A percentile compares a stretch with the other conserved stretches of the same genome.
Evolutionary conservation across 2,888 invertebrate genomes (phyloP).

Genomic region (Lymantria dispar): DNA sequence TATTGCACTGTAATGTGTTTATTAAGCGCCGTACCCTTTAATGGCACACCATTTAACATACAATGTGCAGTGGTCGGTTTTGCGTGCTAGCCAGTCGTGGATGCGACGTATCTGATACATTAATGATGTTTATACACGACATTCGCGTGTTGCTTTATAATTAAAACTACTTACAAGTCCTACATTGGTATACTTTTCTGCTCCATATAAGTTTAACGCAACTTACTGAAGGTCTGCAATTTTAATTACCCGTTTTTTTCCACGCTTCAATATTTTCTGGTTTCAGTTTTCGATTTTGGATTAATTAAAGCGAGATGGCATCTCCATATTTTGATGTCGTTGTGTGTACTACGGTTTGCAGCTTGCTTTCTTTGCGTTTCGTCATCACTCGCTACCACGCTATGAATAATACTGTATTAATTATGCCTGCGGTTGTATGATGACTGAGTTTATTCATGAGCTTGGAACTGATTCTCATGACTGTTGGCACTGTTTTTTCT

Average conservation of each 20-base stretch:
- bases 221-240: neutral
- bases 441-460: slow-evolving; percentile 58
- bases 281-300: neutral
- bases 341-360: slow-evolving; percentile 47
- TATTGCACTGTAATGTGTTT: slow-evolving; percentile 78
- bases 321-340: slow-evolving; percentile 45
- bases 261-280: too few relatives aligned
- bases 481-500: slow-evolving; percentile 25
- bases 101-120: slow-evolving; percentile 48
- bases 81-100: slow-evolving; percentile 59
- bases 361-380: slow-evolving; percentile 56
- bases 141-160: slow-evolving; percentile 17
- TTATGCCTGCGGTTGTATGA: slow-evolving; percentile 56
- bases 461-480: slow-evolving; percentile 42
- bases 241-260: neutral
- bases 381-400: slow-evolving; percentile 48
- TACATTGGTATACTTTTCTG: too few relatives aligned
- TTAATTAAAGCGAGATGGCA: slow-evolving; percentile 11
- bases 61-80: slow-evolving; percentile 69
- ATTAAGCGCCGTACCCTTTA: slow-evolving; percentile 76
- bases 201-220: too few relatives aligned
- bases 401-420: slow-evolving; percentile 61
- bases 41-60: slow-evolving; percentile 74
- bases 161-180: neutral
- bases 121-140: slow-evolving; percentile 44